Percentiles rank a stretch among this genome's conserved stretches.
Evolutionary conservation across 2,797 vertebrate genomes (phyloP).

Genomic region (Orestias chungarensis): DNA sequence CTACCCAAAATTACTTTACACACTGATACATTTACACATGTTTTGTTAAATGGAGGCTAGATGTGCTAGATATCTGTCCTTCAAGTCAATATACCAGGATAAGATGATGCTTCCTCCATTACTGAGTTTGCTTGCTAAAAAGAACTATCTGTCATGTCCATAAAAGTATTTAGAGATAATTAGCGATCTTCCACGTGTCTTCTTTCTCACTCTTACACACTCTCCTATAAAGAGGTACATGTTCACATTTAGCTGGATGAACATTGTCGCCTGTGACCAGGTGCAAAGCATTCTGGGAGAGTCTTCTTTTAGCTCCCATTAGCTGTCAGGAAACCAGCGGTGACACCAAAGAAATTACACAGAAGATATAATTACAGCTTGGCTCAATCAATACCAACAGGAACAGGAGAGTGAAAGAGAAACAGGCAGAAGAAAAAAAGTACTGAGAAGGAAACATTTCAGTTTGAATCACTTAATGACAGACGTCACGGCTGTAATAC

Average conservation of each 20-base stretch:
- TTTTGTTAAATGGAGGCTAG: neutral
- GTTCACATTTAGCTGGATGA: constrained; percentile 30
- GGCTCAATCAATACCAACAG: constrained; percentile 70
- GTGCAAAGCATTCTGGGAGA: constrained; percentile 65
- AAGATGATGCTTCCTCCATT: constrained; percentile 19
- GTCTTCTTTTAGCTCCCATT: constrained; percentile 68
- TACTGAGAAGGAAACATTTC: constrained; percentile 44
- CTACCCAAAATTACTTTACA: constrained; percentile 1
- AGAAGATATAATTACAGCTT: constrained; percentile 74
- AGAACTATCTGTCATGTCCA: constrained; percentile 14
- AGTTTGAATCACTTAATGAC: constrained; percentile 60
- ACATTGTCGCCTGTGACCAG: constrained; percentile 50
- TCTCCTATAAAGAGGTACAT: constrained; percentile 21
- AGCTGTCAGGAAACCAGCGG: constrained; percentile 60
- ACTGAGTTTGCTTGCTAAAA: constrained; percentile 21
- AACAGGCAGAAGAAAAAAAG: constrained; percentile 48
- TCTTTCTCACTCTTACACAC: constrained; percentile 11
- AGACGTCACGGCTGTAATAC: constrained; percentile 54
- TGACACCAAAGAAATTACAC: constrained; percentile 74
- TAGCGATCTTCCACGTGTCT: neutral
- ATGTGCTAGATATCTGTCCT: neutral
- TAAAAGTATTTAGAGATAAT: constrained; percentile 31
- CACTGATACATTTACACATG: neutral
- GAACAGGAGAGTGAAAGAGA: constrained; percentile 59
- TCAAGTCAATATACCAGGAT: constrained; percentile 1